Evolutionary conservation across 2,113 vertebrate species (phyloP).

Genomic region (Myrmecobius fasciatus): DNA sequence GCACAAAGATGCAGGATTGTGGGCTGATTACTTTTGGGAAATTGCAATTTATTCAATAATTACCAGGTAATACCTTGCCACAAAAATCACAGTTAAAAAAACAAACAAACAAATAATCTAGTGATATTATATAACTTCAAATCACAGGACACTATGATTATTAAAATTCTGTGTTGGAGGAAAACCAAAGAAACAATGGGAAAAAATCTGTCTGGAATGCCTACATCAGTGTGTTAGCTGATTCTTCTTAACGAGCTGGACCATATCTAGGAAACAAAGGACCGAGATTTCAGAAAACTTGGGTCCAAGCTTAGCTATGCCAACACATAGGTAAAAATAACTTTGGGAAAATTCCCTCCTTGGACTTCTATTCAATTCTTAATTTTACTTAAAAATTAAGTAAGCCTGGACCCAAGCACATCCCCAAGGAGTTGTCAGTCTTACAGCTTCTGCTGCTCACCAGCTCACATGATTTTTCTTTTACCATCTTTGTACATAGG

Average conservation of each 20-base stretch:
- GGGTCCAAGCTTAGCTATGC: neutral
- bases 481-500: too few relatives aligned
- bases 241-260: too few relatives aligned
- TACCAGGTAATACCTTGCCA: neutral
- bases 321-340: neutral
- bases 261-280: too few relatives aligned
- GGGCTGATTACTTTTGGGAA: neutral
- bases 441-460: too few relatives aligned
- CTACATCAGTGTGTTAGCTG: too few relatives aligned
- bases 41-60: neutral
- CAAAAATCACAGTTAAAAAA: neutral
- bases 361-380: neutral
- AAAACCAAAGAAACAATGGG: neutral
- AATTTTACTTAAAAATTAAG: neutral
- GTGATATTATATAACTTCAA: neutral
- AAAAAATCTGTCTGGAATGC: neutral
- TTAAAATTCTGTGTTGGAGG: neutral
- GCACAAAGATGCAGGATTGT: neutral
- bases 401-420: too few relatives aligned
- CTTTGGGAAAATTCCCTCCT: too few relatives aligned
- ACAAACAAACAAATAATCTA: too few relatives aligned
- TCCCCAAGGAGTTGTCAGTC: too few relatives aligned
- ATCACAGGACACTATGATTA: neutral
- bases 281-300: neutral
- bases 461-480: too few relatives aligned